Evolutionary conservation across 2,888 invertebrate species (phyloP).

Genomic region (Temnothorax unifasciatus): DNA sequence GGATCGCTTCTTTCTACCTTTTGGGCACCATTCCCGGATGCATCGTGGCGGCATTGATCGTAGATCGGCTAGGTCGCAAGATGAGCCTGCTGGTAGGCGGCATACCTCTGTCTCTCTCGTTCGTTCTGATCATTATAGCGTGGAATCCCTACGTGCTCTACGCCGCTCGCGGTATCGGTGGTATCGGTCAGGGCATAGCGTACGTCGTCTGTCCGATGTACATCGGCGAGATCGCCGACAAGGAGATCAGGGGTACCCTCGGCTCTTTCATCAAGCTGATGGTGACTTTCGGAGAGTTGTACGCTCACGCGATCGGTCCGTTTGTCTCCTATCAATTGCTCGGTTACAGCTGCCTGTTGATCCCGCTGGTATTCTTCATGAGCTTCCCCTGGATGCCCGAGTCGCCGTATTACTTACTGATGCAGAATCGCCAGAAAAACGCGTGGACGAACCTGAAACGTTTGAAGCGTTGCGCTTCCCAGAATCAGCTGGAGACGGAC

Average conservation of each 20-base stretch:
- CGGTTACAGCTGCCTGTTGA: constrained; percentile 85
- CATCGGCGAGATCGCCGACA: constrained; percentile 89
- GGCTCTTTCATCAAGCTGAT: constrained; percentile 83
- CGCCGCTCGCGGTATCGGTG: constrained; percentile 88
- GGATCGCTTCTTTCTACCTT: constrained; percentile 88
- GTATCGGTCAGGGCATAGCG: constrained; percentile 89
- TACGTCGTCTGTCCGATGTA: constrained; percentile 90
- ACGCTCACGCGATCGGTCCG: constrained; percentile 84
- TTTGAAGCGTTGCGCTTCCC: constrained; percentile 86
- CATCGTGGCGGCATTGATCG: constrained; percentile 87
- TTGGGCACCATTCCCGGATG: constrained; percentile 88
- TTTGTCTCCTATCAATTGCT: constrained; percentile 85
- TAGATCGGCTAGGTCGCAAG: constrained; percentile 88
- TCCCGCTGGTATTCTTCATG: constrained; percentile 87
- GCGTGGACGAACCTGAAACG: constrained; percentile 86
- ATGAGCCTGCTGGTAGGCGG: constrained; percentile 87
- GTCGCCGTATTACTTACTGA: constrained; percentile 89
- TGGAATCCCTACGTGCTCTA: constrained; percentile 88
- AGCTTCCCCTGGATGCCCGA: constrained; percentile 89
- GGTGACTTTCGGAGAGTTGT: constrained; percentile 84
- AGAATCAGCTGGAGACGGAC: constrained; percentile 86
- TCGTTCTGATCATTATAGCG: constrained; percentile 89
- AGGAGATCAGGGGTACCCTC: constrained; percentile 87
- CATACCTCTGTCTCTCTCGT: constrained; percentile 88
- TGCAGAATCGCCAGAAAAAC: constrained; percentile 86